Percentiles rank a stretch among this genome's conserved stretches.
phyloP scores from a whole-genome alignment of 2,113 vertebrate species.

The Accipiter cooperii region DNA sequence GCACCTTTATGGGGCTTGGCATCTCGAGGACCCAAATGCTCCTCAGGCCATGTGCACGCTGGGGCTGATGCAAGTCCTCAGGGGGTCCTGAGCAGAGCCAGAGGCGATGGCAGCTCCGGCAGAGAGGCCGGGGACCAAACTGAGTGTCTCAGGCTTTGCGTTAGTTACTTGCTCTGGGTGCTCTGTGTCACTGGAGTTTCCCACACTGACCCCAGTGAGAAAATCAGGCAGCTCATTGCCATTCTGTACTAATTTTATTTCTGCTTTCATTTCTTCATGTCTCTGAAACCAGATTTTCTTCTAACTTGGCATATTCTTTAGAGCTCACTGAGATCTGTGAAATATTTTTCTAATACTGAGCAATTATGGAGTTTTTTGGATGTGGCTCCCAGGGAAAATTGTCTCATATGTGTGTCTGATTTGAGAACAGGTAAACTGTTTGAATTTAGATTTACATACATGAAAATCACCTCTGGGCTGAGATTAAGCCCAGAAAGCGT shows the following conservation, averaged over 20 bases:
- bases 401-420: background rate
- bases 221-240: background rate
- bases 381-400: background rate
- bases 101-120: background rate
- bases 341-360: background rate
- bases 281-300: background rate
- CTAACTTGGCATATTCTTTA: background rate
- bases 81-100: background rate
- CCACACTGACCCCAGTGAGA: background rate
- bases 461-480: background rate
- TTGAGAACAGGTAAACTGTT: slow-evolving; percentile 1
- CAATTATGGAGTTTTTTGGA: background rate
- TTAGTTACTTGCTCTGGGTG: background rate
- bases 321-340: background rate
- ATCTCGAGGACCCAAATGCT: background rate
- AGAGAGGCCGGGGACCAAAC: background rate
- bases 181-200: background rate
- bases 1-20: background rate
- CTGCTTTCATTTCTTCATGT: background rate
- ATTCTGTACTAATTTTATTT: background rate
- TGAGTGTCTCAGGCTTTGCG: background rate
- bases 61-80: background rate
- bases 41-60: background rate
- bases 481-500: background rate
- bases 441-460: background rate